Evolutionary conservation across 2,888 invertebrate genomes (phyloP).

Genomic region (Caenorhabditis afra): DNA sequence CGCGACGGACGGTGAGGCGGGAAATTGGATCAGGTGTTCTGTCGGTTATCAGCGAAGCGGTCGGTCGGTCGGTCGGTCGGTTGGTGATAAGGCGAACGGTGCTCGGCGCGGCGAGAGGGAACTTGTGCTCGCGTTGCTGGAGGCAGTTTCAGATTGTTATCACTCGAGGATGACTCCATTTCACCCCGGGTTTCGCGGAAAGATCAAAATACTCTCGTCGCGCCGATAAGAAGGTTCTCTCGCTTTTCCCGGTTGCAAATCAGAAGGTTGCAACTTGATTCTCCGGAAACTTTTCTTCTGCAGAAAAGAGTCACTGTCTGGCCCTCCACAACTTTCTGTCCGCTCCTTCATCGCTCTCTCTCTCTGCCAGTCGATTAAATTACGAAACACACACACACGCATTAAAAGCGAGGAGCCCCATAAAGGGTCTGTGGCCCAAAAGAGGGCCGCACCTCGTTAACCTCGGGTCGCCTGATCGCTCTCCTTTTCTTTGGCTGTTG

Average conservation of each 20-base stretch:
- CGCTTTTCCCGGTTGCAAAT: slow-evolving; percentile 9
- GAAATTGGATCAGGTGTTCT: slow-evolving; percentile 51
- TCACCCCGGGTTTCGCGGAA: background rate
- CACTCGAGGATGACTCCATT: background rate
- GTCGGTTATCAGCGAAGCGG: slow-evolving; percentile 25
- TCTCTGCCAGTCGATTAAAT: slow-evolving; percentile 38
- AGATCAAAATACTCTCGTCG: slow-evolving; percentile 4
- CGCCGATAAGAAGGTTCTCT: background rate
- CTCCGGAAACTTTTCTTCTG: background rate
- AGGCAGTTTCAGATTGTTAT: background rate
- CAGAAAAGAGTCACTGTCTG: background rate
- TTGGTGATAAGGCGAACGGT: slow-evolving; percentile 37
- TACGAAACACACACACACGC: slow-evolving; percentile 41
- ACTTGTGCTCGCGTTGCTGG: too few species aligned
- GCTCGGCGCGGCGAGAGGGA: background rate
- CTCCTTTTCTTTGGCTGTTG: slow-evolving; percentile 24
- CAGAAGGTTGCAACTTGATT: slow-evolving; percentile 23
- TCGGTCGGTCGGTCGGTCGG: slow-evolving; percentile 12
- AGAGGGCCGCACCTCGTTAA: slow-evolving; percentile 55
- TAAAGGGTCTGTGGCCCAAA: slow-evolving; percentile 25
- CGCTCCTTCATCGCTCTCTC: background rate
- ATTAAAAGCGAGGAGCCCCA: background rate
- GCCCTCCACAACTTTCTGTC: too few species aligned
- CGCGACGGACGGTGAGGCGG: too few species aligned
- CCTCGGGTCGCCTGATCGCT: slow-evolving; percentile 14